These are phyloP conservation scores for Pangasius djambal DNA, from an alignment of 2,797 vertebrate genomes.

Conservation along the genomic window DNA sequence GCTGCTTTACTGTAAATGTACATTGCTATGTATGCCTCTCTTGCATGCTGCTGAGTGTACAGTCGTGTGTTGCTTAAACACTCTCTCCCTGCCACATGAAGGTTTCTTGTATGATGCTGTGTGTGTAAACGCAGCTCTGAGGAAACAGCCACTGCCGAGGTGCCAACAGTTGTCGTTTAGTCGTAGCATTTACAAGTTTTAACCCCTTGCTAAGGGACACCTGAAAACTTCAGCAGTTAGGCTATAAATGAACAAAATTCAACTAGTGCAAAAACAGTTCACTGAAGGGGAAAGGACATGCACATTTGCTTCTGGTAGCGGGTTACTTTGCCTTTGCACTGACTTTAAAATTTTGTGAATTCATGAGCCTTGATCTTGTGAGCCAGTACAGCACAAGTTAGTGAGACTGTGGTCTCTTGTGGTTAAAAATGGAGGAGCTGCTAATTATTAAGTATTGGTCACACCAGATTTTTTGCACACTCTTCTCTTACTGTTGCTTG, in stretches of 20 bases:
- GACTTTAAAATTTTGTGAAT: not conserved
- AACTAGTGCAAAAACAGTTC: not conserved
- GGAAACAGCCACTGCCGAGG: not conserved
- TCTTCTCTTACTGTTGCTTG: not conserved
- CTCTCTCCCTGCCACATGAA: slow-evolving; percentile 63
- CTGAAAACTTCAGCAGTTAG: not conserved
- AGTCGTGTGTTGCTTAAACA: slow-evolving; percentile 50
- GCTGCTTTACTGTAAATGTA: slow-evolving; percentile 30
- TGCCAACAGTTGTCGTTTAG: not conserved
- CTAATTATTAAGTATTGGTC: not conserved
- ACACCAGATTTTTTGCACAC: not conserved
- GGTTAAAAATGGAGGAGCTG: not conserved
- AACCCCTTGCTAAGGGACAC: not conserved
- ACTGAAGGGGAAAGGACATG: not conserved
- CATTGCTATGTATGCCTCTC: slow-evolving; percentile 55
- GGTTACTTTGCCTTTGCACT: not conserved
- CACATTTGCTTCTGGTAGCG: not conserved
- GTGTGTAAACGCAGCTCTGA: slow-evolving; percentile 63
- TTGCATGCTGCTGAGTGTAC: not conserved
- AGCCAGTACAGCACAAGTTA: not conserved
- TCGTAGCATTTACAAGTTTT: not conserved
- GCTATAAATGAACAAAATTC: not conserved
- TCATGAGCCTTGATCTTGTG: not conserved
- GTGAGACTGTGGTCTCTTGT: not conserved
- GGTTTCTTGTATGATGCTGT: slow-evolving; percentile 72